A percentile compares a stretch with the other conserved stretches of the same genome.
Evolutionary conservation across 1,140 invertebrate genomes (phyloP).

Genomic region (Pomacea maculata): DNA sequence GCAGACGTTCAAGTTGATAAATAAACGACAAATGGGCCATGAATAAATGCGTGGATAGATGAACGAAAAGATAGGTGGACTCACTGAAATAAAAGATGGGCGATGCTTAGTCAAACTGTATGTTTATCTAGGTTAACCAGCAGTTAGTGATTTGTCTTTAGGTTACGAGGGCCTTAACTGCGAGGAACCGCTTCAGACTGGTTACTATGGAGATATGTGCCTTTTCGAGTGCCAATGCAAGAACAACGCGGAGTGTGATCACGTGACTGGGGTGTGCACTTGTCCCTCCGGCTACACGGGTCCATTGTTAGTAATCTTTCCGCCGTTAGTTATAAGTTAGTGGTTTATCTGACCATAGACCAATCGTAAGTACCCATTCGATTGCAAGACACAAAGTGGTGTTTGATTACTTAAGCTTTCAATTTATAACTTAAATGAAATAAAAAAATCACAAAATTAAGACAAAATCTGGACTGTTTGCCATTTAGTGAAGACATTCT

Average conservation of each 20-base stretch:
- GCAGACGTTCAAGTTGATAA: constrained; percentile 44
- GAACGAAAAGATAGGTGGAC: too few relatives aligned
- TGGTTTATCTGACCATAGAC: background rate
- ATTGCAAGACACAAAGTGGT: background rate
- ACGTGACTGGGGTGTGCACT: constrained; percentile 16
- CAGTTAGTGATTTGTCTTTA: constrained; percentile 1
- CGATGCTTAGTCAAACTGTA: too few relatives aligned
- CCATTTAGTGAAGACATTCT: too few relatives aligned
- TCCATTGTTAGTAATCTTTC: constrained; percentile 14
- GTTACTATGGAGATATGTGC: constrained; percentile 17
- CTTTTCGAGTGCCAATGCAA: constrained; percentile 5
- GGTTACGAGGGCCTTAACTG: constrained; percentile 15
- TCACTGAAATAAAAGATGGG: too few relatives aligned
- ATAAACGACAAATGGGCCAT: too few relatives aligned
- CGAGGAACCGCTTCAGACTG: background rate
- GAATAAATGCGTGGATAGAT: too few relatives aligned
- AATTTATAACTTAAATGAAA: background rate
- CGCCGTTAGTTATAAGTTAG: constrained; percentile 35
- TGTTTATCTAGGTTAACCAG: too few relatives aligned
- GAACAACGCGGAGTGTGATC: constrained; percentile 21
- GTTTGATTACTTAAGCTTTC: background rate
- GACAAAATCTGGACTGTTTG: background rate
- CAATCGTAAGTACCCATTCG: background rate
- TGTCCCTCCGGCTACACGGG: constrained; percentile 19
- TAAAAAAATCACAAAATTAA: background rate